phyloP scores from a whole-genome alignment of 2,888 invertebrate genomes.

The Nebria salina region DNA sequence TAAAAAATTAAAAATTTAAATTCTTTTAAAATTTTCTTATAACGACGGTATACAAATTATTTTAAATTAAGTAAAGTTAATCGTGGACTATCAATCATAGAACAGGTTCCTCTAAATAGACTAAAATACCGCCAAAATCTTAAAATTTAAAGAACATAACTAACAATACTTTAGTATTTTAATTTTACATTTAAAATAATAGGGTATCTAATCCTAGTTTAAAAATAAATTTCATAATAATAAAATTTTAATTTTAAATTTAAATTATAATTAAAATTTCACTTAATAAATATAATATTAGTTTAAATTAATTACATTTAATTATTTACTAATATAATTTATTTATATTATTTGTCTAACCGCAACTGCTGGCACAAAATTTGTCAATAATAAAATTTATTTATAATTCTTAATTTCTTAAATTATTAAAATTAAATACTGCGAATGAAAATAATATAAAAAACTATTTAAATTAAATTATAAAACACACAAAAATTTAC shows the following conservation, averaged over 20 bases:
- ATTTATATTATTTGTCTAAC: conserved; percentile 71
- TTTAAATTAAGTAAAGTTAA: too few species aligned
- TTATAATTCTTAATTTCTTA: conserved; percentile 71
- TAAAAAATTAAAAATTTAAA: conserved; percentile 64
- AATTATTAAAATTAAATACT: conserved; percentile 69
- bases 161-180: too few species aligned
- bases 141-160: too few species aligned
- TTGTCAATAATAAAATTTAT: conserved; percentile 69
- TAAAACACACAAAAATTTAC: too few species aligned
- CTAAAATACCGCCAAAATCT: too few species aligned
- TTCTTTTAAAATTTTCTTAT: conserved; percentile 63
- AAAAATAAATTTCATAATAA: conserved; percentile 60
- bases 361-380: conserved; percentile 78
- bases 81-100: too few species aligned
- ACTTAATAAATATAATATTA: conserved; percentile 66
- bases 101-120: too few species aligned
- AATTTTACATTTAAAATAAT: too few species aligned
- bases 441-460: too few species aligned
- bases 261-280: conserved; percentile 67
- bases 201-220: too few species aligned
- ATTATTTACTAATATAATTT: conserved; percentile 66
- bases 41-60: too few species aligned
- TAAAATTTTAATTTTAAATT: conserved; percentile 55
- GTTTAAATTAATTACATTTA: conserved; percentile 58
- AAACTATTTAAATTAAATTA: too few species aligned